These are phyloP conservation scores for Thryonomys swinderianus DNA, from an alignment of 2,113 vertebrate species.

Conservation along the genomic window DNA sequence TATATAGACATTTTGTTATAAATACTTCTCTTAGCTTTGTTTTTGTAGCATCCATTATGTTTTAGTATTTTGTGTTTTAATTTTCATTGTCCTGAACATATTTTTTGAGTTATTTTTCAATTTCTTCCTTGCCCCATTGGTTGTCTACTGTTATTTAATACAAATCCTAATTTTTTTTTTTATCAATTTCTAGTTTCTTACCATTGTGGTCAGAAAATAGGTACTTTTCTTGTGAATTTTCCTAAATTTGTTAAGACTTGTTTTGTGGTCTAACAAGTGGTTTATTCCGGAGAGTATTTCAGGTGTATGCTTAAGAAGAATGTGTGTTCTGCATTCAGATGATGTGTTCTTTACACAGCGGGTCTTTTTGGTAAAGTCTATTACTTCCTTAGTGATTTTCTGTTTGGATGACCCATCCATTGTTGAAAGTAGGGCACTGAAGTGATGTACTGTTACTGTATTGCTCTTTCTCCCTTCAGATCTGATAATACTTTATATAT, in stretches of 20 bases:
- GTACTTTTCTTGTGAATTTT: background rate
- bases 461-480: background rate
- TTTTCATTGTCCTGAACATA: background rate
- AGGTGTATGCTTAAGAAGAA: background rate
- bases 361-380: background rate
- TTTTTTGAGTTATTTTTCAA: background rate
- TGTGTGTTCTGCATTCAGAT: background rate
- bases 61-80: background rate
- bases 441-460: background rate
- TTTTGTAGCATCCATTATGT: background rate
- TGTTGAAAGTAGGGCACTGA: background rate
- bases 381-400: background rate
- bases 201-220: background rate
- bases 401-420: background rate
- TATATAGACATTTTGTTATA: background rate
- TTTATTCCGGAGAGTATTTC: background rate
- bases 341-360: background rate
- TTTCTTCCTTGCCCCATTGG: background rate
- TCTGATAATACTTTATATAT: background rate
- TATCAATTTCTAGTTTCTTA: background rate
- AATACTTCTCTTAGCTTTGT: background rate
- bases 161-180: background rate
- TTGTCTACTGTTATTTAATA: background rate
- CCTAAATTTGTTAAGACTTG: background rate
- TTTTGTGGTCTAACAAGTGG: background rate